Evolutionary conservation across 2,888 invertebrate genomes (phyloP).

Genomic region (Polyommatus icarus): DNA sequence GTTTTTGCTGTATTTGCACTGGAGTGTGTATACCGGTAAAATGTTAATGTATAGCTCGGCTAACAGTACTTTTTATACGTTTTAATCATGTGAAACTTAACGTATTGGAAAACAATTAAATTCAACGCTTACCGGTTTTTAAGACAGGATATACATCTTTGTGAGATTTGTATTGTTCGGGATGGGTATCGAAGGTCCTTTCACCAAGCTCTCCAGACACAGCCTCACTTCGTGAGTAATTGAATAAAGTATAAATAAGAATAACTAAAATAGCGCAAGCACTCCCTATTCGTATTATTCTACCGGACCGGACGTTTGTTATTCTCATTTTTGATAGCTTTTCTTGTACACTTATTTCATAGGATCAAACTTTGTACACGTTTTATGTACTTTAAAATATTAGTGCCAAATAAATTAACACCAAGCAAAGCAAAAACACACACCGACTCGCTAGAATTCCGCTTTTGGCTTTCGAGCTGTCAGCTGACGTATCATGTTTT

Average conservation of each 20-base stretch:
- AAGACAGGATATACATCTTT: constrained; percentile 64
- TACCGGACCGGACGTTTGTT: constrained; percentile 81
- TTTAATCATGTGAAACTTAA: background rate
- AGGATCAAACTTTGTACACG: constrained; percentile 27
- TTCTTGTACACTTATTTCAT: constrained; percentile 33
- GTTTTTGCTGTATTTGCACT: constrained; percentile 13
- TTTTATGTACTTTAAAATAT: constrained; percentile 29
- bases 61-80: constrained; percentile 45
- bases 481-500: constrained; percentile 19
- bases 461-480: background rate
- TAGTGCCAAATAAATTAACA: background rate
- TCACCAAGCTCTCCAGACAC: constrained; percentile 44
- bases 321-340: constrained; percentile 73
- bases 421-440: background rate
- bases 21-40: constrained; percentile 15
- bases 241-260: constrained; percentile 82
- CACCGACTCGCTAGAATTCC: background rate
- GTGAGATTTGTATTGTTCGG: constrained; percentile 60
- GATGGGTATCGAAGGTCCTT: constrained; percentile 47
- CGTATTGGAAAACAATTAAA: constrained; percentile 31
- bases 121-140: constrained; percentile 58
- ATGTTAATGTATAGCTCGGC: constrained; percentile 41
- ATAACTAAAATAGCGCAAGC: constrained; percentile 78
- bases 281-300: constrained; percentile 78
- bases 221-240: constrained; percentile 78